These are phyloP conservation scores for Periparus ater DNA, from an alignment of 2,797 vertebrate genomes.

Conservation along the genomic window DNA sequence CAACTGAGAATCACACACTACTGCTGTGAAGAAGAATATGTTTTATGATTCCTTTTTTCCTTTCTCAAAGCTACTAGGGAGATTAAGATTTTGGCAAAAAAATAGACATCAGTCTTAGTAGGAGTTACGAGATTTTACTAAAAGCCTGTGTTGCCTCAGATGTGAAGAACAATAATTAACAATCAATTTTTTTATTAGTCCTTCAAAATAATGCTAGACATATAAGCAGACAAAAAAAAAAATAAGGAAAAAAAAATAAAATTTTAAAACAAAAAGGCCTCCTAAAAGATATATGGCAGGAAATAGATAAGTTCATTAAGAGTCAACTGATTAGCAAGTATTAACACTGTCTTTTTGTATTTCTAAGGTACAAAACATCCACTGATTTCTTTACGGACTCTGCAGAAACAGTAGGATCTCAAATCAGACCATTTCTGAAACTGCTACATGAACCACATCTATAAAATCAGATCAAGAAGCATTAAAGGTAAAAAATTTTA, in stretches of 20 bases:
- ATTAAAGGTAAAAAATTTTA: neutral
- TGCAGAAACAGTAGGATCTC: neutral
- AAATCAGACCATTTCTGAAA: neutral
- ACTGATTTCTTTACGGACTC: neutral
- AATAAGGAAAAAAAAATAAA: neutral
- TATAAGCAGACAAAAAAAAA: neutral
- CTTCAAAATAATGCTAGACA: neutral
- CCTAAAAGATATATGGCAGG: neutral
- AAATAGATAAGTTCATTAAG: neutral
- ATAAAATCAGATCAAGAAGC: neutral
- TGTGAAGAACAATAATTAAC: neutral
- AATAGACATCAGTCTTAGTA: neutral
- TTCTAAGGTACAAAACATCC: neutral
- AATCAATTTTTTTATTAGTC: neutral
- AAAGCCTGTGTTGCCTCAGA: neutral
- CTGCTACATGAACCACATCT: neutral
- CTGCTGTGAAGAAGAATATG: conserved; percentile 36
- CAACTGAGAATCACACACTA: neutral
- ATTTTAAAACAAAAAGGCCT: neutral
- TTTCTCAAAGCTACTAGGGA: neutral
- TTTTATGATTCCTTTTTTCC: neutral
- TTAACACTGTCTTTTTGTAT: neutral
- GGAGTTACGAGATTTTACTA: neutral
- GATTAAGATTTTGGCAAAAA: conserved; percentile 4
- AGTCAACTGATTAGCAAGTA: neutral